Evolutionary conservation across 2,888 invertebrate species (phyloP), one percentile per base, ranked within the genome.

Genomic region (Cerastis leucographa): DNA sequence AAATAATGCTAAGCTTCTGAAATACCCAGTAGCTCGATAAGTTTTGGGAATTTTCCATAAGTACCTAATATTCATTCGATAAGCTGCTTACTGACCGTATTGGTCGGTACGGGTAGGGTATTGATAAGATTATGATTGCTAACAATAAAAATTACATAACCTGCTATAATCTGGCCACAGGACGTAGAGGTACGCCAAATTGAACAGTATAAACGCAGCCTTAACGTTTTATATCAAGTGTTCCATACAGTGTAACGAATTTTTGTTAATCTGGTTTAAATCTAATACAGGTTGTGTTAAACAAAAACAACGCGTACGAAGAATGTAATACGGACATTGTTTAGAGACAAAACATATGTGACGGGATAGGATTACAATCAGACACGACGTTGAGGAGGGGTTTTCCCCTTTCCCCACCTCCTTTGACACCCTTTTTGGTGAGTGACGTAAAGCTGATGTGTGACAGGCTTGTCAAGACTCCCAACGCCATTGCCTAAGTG

Each of bases 301-400:
- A 85, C 67, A 87, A 88, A 83, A 87, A 88, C 80, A 72, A 65
- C 14, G 69, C 62, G n/a, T 51, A 54, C 66, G 70, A 82, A 84
- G 79, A 84, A 85, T 84, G 74, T 87, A 80, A 80, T 83, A 80
- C 82, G 61, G 75, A 76, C 64, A 79, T 80, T 85, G 80, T 82
- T 84, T 84, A 19, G 71, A 86, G 68, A 86, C 80, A 86, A 81
- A 87, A 88, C 86, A 85, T 72, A 82, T 82, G 85, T 87, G 83
- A 82, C 82, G 67, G 76, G 73, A 81, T 85, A 29, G 87, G 87
- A 87, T 87, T 82, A 88, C 87, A 85, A 76, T 78, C 81, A 88
- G 79, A 74, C 85, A 71, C 78, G 76, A 82, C 64, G 69, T 77
- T 74, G 69, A 81, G 80, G 49, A 83, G 44, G 78, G 73, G 44